Conservation (phyloP, 1,140 invertebrate species). For the Heterodera schachtii region DNA sequence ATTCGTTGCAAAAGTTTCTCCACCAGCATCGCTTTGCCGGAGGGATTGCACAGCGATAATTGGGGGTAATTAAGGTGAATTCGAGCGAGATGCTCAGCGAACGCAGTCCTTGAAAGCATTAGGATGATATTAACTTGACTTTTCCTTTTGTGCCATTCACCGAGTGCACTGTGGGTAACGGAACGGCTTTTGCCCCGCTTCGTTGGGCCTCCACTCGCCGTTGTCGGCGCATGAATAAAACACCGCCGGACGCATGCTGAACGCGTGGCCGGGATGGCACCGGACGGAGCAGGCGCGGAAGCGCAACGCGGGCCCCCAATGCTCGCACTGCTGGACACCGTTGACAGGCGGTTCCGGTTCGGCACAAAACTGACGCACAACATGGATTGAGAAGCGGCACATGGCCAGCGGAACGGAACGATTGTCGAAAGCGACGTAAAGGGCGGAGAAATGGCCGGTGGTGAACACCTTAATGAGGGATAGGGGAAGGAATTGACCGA, state of each 20-base stretch:
- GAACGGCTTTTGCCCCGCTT: conserved; percentile 67
- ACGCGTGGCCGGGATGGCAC: conserved; percentile 82
- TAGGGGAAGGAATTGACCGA: no score
- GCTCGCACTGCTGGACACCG: conserved; percentile 84
- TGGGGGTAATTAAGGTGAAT: conserved; percentile 56
- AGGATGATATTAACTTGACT: background rate
- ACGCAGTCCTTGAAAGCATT: conserved; percentile 28
- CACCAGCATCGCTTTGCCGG: conserved; percentile 54
- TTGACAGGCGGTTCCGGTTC: conserved; percentile 82
- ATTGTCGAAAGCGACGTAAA: conserved; percentile 87
- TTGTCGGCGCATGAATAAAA: conserved; percentile 95
- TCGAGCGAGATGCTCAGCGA: conserved; percentile 51
- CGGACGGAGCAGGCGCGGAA: conserved; percentile 80
- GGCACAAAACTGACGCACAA: conserved; percentile 84
- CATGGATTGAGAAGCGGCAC: conserved; percentile 76
- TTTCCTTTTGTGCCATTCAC: conserved; percentile 27
- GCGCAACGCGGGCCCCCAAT: conserved; percentile 92
- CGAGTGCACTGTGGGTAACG: conserved; percentile 64
- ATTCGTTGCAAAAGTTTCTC: conserved; percentile 53
- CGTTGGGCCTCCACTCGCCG: conserved; percentile 88
- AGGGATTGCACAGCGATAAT: conserved; percentile 55
- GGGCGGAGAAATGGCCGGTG: conserved; percentile 89
- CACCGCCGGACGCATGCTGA: conserved; percentile 85
- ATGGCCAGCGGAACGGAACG: conserved; percentile 81
- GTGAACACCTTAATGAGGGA: conserved; percentile 72